phyloP scores from a whole-genome alignment of 2,888 invertebrate genomes.

The Drosophila aldrichi region DNA sequence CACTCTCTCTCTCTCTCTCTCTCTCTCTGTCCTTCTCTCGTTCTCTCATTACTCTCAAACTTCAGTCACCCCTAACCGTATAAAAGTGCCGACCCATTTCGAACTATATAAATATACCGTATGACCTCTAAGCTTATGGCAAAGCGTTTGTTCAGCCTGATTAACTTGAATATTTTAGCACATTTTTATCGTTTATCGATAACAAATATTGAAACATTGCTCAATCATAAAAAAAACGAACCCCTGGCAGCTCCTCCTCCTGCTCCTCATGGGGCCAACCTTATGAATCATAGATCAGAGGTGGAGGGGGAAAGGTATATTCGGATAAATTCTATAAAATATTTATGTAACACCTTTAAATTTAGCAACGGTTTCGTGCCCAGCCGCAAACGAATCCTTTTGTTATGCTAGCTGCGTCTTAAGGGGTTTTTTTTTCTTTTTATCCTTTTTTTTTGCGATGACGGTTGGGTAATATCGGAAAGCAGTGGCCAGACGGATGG shows the following conservation, averaged over 20 bases:
- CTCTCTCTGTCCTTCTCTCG: too few relatives aligned
- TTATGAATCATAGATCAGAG: slow-evolving; percentile 15
- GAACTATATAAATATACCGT: not conserved
- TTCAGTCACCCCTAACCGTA: not conserved
- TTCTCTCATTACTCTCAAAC: not conserved
- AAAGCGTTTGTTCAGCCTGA: slow-evolving; percentile 4
- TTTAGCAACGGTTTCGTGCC: slow-evolving; percentile 43
- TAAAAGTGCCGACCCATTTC: not conserved
- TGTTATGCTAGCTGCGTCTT: slow-evolving; percentile 28
- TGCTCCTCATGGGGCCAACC: not conserved
- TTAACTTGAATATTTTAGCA: slow-evolving; percentile 9
- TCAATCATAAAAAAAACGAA: slow-evolving; percentile 7
- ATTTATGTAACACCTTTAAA: slow-evolving; percentile 35
- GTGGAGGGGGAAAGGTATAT: not conserved
- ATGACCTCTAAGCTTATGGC: not conserved
- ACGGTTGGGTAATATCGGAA: not conserved
- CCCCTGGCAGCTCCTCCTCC: not conserved
- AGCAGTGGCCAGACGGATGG: not conserved
- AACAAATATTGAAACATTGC: not conserved
- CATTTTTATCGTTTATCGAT: slow-evolving; percentile 3
- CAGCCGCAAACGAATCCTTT: slow-evolving; percentile 37
- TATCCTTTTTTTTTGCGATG: not conserved
- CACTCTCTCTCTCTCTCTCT: not conserved
- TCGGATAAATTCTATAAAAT: slow-evolving; percentile 40
- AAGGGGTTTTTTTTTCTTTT: not conserved